Evolutionary conservation across 2,888 invertebrate genomes (phyloP).

Genomic region (Platynereis dumerilii): DNA sequence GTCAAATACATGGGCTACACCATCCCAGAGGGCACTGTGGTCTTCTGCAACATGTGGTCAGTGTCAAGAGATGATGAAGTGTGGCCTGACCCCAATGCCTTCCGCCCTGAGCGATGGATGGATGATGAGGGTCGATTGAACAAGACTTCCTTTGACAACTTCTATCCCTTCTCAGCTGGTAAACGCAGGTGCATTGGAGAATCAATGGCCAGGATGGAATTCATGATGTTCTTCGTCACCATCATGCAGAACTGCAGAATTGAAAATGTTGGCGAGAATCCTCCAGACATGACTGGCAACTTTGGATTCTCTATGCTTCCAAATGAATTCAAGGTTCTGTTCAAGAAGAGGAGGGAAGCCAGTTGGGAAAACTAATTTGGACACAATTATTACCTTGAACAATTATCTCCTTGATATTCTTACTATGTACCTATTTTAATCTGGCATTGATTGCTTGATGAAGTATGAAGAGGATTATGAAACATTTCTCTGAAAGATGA

Average conservation of each 20-base stretch:
- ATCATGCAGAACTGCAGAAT: conserved; percentile 47
- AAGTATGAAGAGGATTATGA: no score
- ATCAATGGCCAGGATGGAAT: conserved; percentile 48
- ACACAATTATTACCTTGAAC: no score
- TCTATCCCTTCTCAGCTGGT: conserved; percentile 51
- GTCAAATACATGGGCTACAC: conserved; percentile 38
- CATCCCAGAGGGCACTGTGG: conserved; percentile 45
- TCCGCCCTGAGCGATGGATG: conserved; percentile 48
- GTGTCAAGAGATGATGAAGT: conserved; percentile 45
- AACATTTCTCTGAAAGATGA: no score
- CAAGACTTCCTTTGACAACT: conserved; percentile 40
- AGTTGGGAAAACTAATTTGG: no score
- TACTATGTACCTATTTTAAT: no score
- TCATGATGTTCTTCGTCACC: conserved; percentile 50
- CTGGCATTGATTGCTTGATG: no score
- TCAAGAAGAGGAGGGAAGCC: no score
- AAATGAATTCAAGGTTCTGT: background rate
- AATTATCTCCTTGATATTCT: no score
- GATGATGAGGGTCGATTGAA: conserved; percentile 36
- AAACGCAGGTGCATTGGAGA: conserved; percentile 54
- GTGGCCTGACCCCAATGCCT: conserved; percentile 49
- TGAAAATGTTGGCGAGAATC: background rate
- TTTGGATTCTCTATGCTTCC: conserved; percentile 1
- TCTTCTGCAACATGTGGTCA: conserved; percentile 53
- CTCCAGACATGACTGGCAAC: background rate